Evolutionary conservation across 2,888 invertebrate species (phyloP), one percentile per base, ranked within the genome.

Genomic region (Sphaerophoria taeniata): DNA sequence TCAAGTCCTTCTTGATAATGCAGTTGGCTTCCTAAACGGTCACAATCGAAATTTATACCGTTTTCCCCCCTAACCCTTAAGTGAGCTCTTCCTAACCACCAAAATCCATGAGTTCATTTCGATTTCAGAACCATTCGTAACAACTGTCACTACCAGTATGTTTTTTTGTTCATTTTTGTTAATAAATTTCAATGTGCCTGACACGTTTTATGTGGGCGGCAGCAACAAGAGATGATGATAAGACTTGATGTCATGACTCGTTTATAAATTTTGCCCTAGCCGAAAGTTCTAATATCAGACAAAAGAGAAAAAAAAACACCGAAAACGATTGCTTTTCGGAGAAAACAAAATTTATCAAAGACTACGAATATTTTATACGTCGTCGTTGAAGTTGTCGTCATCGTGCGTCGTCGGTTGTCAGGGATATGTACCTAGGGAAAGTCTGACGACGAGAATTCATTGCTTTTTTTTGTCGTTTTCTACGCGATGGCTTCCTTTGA

Each of bases 201-300:
- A 58, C 58, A 49, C 56, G 56, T 60, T 51, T 67, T 58, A 49
- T 67, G 75, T 75, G 67, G 75, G 75, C 75, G 75, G 39, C 39
- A 39, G 39, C 39, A 39, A 39, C 39, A 47, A 36, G 9, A 51
- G 49, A 73, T 58, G 58, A 39, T 60, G 60, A 60, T 74, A 65
- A 73, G 73, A 45, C 6, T 63, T 73, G 33, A 43, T 65, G 56
- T 47, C 47, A 47, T n/a, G 34, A 65, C 6, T 67, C 36, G 43
- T 61, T 2, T 60, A 43, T 6, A 33, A 24, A 24, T 24, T 47
- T 33, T 34, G 34, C 65, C 31, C 9, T 34, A 63, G 33, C 31
- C 47, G 11, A 49, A 63, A 65, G 34, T 49, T 49, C 33, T 49
- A 49, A 49, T 65, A 65, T 24, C 24, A 24, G 24, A 24, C 24